These are phyloP conservation scores for Syngnathoides biaculeatus DNA, from an alignment of 2,113 vertebrate species.

Conservation along the genomic window DNA sequence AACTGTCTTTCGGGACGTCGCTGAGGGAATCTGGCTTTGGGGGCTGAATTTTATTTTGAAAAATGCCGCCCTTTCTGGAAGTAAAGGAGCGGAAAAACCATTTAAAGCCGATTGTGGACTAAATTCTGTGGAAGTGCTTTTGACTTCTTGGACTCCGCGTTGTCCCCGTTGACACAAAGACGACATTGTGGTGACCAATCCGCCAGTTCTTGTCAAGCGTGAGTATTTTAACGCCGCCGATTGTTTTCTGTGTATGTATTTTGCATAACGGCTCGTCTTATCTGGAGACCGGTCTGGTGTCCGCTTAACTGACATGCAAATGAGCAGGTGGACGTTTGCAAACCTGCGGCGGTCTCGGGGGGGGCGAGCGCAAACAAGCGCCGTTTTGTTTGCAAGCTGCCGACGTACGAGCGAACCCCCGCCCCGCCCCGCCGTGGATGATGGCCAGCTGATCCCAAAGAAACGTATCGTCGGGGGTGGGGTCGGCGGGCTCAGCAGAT, in stretches of 20 bases:
- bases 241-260: not conserved
- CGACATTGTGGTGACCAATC: not conserved
- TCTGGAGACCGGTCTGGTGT: not conserved
- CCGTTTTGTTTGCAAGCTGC: slow-evolving; percentile 39
- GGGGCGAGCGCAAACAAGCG: slow-evolving; percentile 22
- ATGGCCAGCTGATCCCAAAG: slow-evolving; percentile 55
- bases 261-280: slow-evolving; percentile 4
- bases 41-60: not conserved
- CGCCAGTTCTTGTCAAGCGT: too few relatives aligned
- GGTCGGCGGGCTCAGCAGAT: slow-evolving; percentile 67
- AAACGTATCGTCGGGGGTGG: slow-evolving; percentile 18
- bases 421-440: slow-evolving; percentile 33
- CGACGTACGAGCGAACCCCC: not conserved
- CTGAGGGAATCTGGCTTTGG: not conserved
- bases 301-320: slow-evolving; percentile 65
- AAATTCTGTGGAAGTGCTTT: not conserved
- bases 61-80: not conserved
- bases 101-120: not conserved
- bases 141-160: not conserved
- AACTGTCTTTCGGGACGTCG: too few relatives aligned
- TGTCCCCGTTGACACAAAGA: not conserved
- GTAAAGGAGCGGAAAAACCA: not conserved
- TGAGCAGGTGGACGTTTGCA: slow-evolving; percentile 42
- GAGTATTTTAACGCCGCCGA: not conserved
- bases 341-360: slow-evolving; percentile 10